Percentiles rank a stretch among this genome's conserved stretches.
phyloP scores from a whole-genome alignment of 2,113 vertebrate species.

The Myiozetetes cayanensis region DNA sequence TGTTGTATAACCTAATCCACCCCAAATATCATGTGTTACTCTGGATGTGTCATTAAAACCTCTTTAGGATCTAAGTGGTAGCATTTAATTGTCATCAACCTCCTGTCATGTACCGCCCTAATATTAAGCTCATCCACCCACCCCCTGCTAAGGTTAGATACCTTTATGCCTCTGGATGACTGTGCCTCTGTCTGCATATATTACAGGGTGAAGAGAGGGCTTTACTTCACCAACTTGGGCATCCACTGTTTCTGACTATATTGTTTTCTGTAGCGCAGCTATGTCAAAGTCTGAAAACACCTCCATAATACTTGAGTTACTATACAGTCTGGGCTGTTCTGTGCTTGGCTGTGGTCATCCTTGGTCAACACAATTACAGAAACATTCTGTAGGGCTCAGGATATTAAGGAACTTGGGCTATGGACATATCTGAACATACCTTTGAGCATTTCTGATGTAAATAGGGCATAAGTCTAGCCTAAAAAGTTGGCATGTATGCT shows the following conservation, averaged over 20 bases:
- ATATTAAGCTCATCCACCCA: not conserved
- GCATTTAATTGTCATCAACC: not conserved
- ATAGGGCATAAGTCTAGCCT: not conserved
- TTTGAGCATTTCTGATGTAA: not conserved
- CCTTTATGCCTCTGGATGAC: not conserved
- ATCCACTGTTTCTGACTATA: not conserved
- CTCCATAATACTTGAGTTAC: not conserved
- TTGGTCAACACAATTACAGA: not conserved
- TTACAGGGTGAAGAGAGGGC: not conserved
- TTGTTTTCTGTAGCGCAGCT: not conserved
- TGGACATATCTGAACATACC: not conserved
- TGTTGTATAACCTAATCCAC: not conserved
- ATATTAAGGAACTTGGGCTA: not conserved
- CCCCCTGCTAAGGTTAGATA: not conserved
- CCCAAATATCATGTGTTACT: not conserved
- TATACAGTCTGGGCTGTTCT: not conserved
- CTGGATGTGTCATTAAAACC: not conserved
- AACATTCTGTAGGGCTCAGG: not conserved
- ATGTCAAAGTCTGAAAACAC: not conserved
- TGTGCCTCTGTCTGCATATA: not conserved
- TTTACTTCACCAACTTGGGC: not conserved
- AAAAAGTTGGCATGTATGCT: not conserved
- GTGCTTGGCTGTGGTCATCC: not conserved
- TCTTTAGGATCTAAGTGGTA: not conserved
- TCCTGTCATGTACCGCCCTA: not conserved